Base-by-base conservation (phyloP, 1,140 invertebrate species). In the Phortica variegata region DNA sequence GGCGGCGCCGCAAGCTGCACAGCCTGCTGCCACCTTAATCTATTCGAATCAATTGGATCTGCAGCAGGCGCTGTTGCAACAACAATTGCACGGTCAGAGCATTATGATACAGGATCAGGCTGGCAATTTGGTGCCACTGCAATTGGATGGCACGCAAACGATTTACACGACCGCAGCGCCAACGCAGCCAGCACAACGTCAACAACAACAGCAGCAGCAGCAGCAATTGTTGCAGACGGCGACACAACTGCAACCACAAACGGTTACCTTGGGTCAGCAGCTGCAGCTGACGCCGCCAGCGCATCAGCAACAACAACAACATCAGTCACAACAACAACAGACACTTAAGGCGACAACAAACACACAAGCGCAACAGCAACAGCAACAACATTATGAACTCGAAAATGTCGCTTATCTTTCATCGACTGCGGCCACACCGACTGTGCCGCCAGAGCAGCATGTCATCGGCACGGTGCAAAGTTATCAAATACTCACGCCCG, bases 41-140 rank as follows among this genome's bases (percentile, higher is more conserved):
- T 73, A 73, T 36, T 73, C 70, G 1, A 73, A 73, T 42, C 70
- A 73, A 40, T 49, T 73, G 51, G 70, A 73, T 49, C 42, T 73
- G 51, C 70, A 73, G 32, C 70, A 73, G 43, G 70, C 70, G 3
- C 31, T 73, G 51, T 19, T 73, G 40, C 70, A 73, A 40, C 70
- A 73, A 6, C 65, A 70, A 39, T 41, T 73, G 52, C 70, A 73
- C 21, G 70, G 70, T 6, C 70, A 73, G 36, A 73, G 70, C 51
- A 73, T 73, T 12, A 73, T 73, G 70, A 73, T 73, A 33, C 70
- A 73, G 44, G 70, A 73, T 51, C 70, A 73, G 47, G 65, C 70
- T 7, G 70, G 70, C 15, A 73, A 73, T 43, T 50, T 73, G 34
- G 70, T 73, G 50, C 70, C 70, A 1, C 43, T 73, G 19, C 70